Evolutionary conservation across 1,140 invertebrate species (phyloP).

Genomic region (Aphidius ervi): DNA sequence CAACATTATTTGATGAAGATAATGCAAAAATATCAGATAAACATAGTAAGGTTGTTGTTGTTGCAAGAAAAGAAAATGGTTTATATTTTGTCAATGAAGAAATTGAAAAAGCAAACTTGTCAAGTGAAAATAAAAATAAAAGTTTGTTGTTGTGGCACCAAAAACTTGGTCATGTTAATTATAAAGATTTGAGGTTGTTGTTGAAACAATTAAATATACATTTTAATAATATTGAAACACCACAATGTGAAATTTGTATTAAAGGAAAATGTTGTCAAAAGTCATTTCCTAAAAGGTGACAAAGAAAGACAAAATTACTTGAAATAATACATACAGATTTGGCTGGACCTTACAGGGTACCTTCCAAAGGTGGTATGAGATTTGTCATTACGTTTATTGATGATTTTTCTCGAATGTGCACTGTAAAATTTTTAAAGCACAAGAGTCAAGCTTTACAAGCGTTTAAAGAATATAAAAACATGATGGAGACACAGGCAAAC

Average conservation of each 20-base stretch:
- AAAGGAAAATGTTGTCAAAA: constrained; percentile 33
- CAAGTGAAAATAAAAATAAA: background rate
- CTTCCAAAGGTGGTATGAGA: constrained; percentile 18
- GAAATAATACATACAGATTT: constrained; percentile 40
- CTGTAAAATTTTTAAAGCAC: constrained; percentile 42
- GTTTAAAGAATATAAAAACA: constrained; percentile 35
- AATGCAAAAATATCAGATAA: constrained; percentile 1
- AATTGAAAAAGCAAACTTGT: background rate
- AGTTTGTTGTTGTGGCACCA: constrained; percentile 19
- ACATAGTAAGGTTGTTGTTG: background rate
- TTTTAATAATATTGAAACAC: background rate
- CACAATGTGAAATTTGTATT: constrained; percentile 31
- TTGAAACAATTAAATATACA: background rate
- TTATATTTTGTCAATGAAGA: constrained; percentile 17
- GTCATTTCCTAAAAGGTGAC: constrained; percentile 29
- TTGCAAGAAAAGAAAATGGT: constrained; percentile 15
- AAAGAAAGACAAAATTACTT: constrained; percentile 26
- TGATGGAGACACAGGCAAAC: constrained; percentile 38
- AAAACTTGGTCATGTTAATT: constrained; percentile 22
- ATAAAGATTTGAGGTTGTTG: constrained; percentile 10
- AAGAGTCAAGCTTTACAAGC: constrained; percentile 37
- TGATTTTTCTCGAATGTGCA: constrained; percentile 27
- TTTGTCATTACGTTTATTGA: constrained; percentile 32
- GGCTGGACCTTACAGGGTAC: constrained; percentile 35
- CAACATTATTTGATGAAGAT: constrained; percentile 18